Evolutionary conservation across 2,888 invertebrate species (phyloP).

Genomic region (Leptopilina syphax): DNA sequence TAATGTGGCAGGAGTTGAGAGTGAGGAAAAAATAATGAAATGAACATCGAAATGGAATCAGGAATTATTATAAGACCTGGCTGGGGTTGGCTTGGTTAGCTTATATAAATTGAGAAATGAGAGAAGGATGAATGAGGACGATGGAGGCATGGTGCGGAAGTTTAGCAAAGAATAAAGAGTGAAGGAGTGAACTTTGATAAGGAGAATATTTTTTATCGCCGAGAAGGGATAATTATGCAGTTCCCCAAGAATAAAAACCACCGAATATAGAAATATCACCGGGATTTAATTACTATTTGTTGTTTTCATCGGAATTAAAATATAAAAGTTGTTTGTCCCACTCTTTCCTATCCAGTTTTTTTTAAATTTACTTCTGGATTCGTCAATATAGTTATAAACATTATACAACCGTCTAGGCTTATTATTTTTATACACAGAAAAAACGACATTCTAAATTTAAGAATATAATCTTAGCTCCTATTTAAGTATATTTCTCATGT

Average conservation of each 20-base stretch:
- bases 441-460: too few relatives aligned
- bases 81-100: conserved; percentile 61
- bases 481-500: too few relatives aligned
- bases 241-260: conserved; percentile 49
- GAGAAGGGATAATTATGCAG: conserved; percentile 63
- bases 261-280: conserved; percentile 48
- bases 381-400: too few relatives aligned
- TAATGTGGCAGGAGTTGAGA: conserved; percentile 40
- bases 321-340: not conserved
- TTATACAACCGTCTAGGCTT: too few relatives aligned
- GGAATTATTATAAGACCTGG: conserved; percentile 75
- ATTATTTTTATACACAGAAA: too few relatives aligned
- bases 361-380: too few relatives aligned
- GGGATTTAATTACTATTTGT: conserved; percentile 53
- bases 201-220: conserved; percentile 60
- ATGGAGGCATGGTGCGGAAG: conserved; percentile 11
- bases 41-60: conserved; percentile 74
- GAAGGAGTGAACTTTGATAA: conserved; percentile 46
- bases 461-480: too few relatives aligned
- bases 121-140: conserved; percentile 43
- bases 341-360: too few relatives aligned
- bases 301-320: conserved; percentile 39
- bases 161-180: conserved; percentile 5
- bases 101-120: conserved; percentile 66
- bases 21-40: conserved; percentile 74